Evolutionary conservation across 2,113 vertebrate species (phyloP).

Genomic region (Columba livia): DNA sequence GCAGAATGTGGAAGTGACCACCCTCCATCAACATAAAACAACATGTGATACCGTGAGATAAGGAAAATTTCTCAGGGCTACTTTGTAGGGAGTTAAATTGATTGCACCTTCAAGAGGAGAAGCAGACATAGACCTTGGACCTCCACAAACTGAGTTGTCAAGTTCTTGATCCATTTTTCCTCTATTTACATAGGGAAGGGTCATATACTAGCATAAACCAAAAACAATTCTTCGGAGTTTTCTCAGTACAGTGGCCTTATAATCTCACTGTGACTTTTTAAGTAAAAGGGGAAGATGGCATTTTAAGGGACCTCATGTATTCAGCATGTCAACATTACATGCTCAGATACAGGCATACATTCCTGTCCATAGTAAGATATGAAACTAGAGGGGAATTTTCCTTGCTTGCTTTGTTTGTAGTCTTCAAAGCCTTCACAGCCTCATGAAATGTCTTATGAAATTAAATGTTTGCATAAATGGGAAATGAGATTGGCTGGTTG

Average conservation of each 20-base stretch:
- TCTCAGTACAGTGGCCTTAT: not conserved
- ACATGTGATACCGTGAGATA: not conserved
- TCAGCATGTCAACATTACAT: not conserved
- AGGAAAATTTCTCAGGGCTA: not conserved
- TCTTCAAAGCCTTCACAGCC: not conserved
- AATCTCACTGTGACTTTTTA: too few species aligned
- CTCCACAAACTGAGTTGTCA: not conserved
- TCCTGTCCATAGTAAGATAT: not conserved
- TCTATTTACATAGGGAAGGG: not conserved
- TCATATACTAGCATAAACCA: not conserved
- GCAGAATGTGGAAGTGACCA: not conserved
- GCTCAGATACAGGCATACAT: not conserved
- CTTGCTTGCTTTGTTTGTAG: not conserved
- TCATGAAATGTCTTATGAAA: not conserved
- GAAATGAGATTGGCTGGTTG: not conserved
- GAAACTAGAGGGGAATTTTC: not conserved
- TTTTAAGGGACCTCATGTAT: not conserved
- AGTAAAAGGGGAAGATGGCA: not conserved
- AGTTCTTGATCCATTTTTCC: not conserved
- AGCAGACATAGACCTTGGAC: not conserved
- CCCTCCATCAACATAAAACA: not conserved
- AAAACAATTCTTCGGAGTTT: not conserved
- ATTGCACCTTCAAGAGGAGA: not conserved
- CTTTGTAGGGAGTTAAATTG: not conserved
- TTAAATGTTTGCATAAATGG: not conserved